Evolutionary conservation across 2,113 vertebrate species (phyloP), one percentile per base, ranked within the genome.

Genomic region (Chunga burmeisteri): DNA sequence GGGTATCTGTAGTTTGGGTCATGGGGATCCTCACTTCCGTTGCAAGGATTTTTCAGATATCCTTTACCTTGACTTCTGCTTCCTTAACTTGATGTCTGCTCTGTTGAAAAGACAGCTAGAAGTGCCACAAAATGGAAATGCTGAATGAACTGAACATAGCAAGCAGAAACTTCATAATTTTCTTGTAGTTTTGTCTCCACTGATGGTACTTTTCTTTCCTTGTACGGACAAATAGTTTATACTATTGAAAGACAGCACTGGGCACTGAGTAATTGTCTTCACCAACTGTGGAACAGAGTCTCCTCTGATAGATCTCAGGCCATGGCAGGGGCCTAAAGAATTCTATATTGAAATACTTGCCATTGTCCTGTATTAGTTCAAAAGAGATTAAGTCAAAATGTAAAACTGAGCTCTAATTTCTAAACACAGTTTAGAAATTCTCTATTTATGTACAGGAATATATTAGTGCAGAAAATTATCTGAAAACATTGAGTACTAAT

Each of bases 81-180:
- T 94, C 56, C 83, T 90, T 71, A 88, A 73, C 42, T 46, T 72
- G 53, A 59, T 67, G 34, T 94, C 52, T 86, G 23, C 74, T 73
- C 77, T 79, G 56, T 78, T 95, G 83, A 81, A 89, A 96, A 65
- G 58, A 42, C 17, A 78, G n/a, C 52, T 72, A n/a, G 27, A 86
- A 89, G 50, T 22, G 44, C 79, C 79, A 56, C 71, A 87, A 94
- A 93, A 92, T 73, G 65, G 74, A 96, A 98, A 89, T 56, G 62
- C 30, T 79, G 52, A 78, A 87, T 22, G 49, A 93, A 27, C 38
- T 70, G 94, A 88, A 82, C 50, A 75, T 6, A 89, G 27, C 75
- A 93, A 89, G 77, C 5, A 83, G 21, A 78, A 78, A 25, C n/a
- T 71, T 59, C 13, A 0, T 47, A 66, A 83, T 36, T 75, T 92